Evolutionary conservation across 1,140 invertebrate species (phyloP), one percentile per base, ranked within the genome.

Genomic region (Neodiprion virginianus): DNA sequence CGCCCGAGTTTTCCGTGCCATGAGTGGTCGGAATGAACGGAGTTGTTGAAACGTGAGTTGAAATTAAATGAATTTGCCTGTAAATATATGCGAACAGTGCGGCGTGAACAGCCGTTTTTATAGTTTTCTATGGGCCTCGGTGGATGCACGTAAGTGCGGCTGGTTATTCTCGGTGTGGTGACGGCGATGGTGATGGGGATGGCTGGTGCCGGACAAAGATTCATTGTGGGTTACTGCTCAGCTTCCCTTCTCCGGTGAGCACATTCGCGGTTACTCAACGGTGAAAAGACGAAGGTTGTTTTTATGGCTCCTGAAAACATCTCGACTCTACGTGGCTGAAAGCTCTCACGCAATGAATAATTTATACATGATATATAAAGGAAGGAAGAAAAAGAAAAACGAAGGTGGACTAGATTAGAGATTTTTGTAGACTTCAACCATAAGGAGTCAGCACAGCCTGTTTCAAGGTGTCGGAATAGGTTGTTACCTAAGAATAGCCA

Each of bases 331-430:
- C 21, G 47, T n/a, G 50, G 28, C 65, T 5, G 17, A 40, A 71
- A 12, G 70, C 49, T 76, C 69, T 73, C 67, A 72, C 69, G 75
- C 76, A 77, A 77, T 77, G 76, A 77, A 77, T 77, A 77, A 77
- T 77, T 77, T 77, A 77, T 75, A 76, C 28, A 40, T 40, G 28
- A 40, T 40, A 40, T 40, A 77, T 75, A 77, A 73, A 71, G 49
- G 28, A 50, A 77, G 74, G 53, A 77, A 48, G 28, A 76, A 70
- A 69, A 61, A 12, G 7, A 61, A 14, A 61, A 61, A 8, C 11
- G 8, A 61, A 61, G 11, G 53, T 61, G n/a, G 8, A 8, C 11
- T 12, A 61, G 1, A 48, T 40, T 40, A 40, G 28, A 40, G 28
- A 40, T 40, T 40, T 40, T 40, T 40, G 28, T 40, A 5, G 28